Conservation (phyloP, 2,113 vertebrate genomes). For the Strix aluco region DNA sequence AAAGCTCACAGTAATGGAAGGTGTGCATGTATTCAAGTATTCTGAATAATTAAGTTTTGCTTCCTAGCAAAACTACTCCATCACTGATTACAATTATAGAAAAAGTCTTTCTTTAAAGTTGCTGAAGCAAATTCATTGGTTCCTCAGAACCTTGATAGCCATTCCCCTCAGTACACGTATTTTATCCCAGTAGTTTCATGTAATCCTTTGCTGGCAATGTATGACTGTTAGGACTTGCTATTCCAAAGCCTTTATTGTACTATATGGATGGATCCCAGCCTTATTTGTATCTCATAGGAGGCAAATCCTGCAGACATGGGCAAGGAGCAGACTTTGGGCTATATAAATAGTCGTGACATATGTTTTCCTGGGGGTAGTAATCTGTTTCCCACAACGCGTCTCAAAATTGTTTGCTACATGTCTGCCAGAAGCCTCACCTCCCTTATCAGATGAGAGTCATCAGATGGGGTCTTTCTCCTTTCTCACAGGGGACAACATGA, state of each 20-base stretch:
- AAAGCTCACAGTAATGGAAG: not conserved
- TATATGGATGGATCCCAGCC: not conserved
- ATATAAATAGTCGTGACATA: not conserved
- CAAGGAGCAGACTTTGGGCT: not conserved
- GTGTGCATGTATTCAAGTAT: not conserved
- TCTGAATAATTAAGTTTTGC: not conserved
- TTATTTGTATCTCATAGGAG: not conserved
- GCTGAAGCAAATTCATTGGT: not conserved
- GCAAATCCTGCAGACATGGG: not conserved
- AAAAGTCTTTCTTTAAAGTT: not conserved
- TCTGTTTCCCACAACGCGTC: rapidly evolving
- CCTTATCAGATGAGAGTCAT: not conserved
- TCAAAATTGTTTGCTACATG: not conserved
- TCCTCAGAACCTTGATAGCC: not conserved
- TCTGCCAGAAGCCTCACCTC: not conserved
- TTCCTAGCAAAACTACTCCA: not conserved
- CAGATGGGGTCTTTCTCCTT: not conserved
- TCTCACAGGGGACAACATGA: not conserved
- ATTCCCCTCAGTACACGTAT: not conserved
- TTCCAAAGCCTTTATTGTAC: not conserved
- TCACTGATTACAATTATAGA: not conserved
- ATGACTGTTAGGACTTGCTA: not conserved
- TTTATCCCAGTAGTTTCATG: not conserved
- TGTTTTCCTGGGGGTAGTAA: not conserved
- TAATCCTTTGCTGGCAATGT: not conserved